Conservation (phyloP, 2,113 vertebrate species). For the Sebastes fasciatus region DNA sequence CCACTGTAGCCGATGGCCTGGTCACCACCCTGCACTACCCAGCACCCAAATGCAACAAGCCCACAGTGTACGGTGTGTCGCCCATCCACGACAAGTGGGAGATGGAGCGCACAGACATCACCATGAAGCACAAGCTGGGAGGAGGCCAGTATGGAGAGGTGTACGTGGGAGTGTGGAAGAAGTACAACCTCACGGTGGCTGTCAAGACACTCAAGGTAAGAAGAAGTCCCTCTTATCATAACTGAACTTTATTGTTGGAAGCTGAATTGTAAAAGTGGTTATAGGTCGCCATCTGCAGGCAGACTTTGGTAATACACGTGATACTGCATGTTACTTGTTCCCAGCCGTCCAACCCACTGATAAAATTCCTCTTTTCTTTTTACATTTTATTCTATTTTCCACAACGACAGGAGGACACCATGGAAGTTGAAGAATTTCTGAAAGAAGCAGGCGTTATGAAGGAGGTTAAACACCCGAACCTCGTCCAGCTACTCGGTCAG, state of each 20-base stretch:
- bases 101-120: slow-evolving; percentile 99
- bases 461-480: slow-evolving; percentile 98
- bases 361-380: neutral
- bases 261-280: slow-evolving; percentile 1
- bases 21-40: slow-evolving; percentile 99
- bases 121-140: slow-evolving; percentile 99
- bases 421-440: slow-evolving; percentile 99
- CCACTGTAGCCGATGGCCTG: slow-evolving; percentile 96
- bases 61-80: slow-evolving; percentile 98
- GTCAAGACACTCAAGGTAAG: slow-evolving; percentile 97
- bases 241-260: neutral
- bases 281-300: slow-evolving; percentile 72
- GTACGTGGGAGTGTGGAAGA: slow-evolving; percentile 98
- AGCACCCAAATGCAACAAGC: slow-evolving; percentile 99
- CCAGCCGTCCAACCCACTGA: neutral
- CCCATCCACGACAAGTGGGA: slow-evolving; percentile 99
- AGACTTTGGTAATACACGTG: slow-evolving; percentile 17
- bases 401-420: slow-evolving; percentile 93
- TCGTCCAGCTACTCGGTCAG: slow-evolving; percentile 92
- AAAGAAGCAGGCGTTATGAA: slow-evolving; percentile 99
- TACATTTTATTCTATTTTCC: slow-evolving; percentile 14
- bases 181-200: slow-evolving; percentile 97
- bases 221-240: neutral
- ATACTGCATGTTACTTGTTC: neutral
- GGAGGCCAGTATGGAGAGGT: slow-evolving; percentile 99